phyloP scores from a whole-genome alignment of 1,140 invertebrate genomes.

The Monomorium pharaonis region DNA sequence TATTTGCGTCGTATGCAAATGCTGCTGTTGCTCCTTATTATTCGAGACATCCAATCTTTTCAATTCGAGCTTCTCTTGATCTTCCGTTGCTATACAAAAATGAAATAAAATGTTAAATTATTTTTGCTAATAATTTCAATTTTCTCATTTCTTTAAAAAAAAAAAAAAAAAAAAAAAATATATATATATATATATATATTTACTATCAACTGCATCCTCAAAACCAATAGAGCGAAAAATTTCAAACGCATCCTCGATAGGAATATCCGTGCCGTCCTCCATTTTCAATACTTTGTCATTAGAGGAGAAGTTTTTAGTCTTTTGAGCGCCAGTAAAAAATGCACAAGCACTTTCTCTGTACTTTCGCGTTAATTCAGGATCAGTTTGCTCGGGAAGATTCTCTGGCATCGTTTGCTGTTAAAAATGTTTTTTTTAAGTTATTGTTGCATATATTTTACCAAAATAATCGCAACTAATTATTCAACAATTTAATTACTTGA shows the following conservation, averaged over 20 bases:
- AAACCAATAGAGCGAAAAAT: slow-evolving; percentile 86
- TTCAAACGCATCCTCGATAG: slow-evolving; percentile 86
- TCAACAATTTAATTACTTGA: slow-evolving; percentile 71
- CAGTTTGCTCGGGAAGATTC: slow-evolving; percentile 75
- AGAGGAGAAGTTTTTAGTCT: slow-evolving; percentile 78
- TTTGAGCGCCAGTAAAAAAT: slow-evolving; percentile 80
- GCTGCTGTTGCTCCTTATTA: slow-evolving; percentile 77
- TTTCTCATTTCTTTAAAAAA: background rate
- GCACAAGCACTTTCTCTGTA: slow-evolving; percentile 80
- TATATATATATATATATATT: too few species aligned
- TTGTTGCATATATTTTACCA: background rate
- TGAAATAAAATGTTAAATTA: slow-evolving; percentile 22
- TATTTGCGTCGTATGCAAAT: slow-evolving; percentile 75
- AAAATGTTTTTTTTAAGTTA: background rate
- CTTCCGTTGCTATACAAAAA: slow-evolving; percentile 74
- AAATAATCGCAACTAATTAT: background rate
- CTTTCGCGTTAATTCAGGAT: slow-evolving; percentile 78
- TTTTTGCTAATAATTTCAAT: background rate
- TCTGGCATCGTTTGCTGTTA: slow-evolving; percentile 75
- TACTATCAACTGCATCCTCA: slow-evolving; percentile 85
- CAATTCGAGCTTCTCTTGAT: slow-evolving; percentile 80
- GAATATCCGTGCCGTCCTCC: slow-evolving; percentile 83
- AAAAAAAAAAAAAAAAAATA: too few species aligned
- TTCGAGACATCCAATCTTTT: slow-evolving; percentile 80
- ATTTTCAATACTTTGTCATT: slow-evolving; percentile 82